These are phyloP conservation scores for Amphimallon solstitiale DNA, from an alignment of 2,888 invertebrate species.

Conservation along the genomic window DNA sequence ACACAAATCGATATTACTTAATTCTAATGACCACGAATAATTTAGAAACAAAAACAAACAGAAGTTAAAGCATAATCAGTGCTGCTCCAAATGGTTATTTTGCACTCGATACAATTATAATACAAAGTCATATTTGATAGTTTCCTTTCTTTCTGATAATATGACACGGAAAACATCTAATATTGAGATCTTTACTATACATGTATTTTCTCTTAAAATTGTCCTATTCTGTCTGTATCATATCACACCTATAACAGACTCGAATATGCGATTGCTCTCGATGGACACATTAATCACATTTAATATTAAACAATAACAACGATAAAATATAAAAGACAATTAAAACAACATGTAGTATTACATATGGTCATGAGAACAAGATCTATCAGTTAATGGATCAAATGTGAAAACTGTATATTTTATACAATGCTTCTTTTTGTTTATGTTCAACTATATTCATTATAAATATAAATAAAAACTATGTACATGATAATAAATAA, in stretches of 20 bases:
- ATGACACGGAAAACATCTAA: too few relatives aligned
- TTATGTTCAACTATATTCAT: background rate
- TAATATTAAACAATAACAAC: slow-evolving; percentile 2
- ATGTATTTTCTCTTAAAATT: too few relatives aligned
- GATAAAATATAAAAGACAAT: background rate
- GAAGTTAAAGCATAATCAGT: too few relatives aligned
- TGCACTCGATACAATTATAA: too few relatives aligned
- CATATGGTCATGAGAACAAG: slow-evolving; percentile 31
- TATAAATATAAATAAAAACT: slow-evolving; percentile 30
- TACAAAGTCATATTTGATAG: too few relatives aligned
- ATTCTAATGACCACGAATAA: slow-evolving; percentile 28
- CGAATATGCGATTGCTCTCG: too few relatives aligned
- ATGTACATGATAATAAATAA: slow-evolving; percentile 28
- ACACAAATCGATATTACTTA: slow-evolving; percentile 14
- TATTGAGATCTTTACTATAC: too few relatives aligned
- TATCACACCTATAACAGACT: too few relatives aligned
- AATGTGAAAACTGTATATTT: slow-evolving; percentile 28
- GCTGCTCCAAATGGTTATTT: too few relatives aligned
- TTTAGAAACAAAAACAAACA: background rate
- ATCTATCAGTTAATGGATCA: background rate
- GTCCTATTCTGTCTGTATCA: too few relatives aligned
- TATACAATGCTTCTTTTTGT: slow-evolving; percentile 18
- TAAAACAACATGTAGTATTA: background rate
- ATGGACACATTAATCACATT: background rate
- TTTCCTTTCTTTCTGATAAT: too few relatives aligned